Evolutionary conservation across 2,797 vertebrate genomes (phyloP), one percentile per base, ranked within the genome.

Genomic region (Vespertilio murinus): DNA sequence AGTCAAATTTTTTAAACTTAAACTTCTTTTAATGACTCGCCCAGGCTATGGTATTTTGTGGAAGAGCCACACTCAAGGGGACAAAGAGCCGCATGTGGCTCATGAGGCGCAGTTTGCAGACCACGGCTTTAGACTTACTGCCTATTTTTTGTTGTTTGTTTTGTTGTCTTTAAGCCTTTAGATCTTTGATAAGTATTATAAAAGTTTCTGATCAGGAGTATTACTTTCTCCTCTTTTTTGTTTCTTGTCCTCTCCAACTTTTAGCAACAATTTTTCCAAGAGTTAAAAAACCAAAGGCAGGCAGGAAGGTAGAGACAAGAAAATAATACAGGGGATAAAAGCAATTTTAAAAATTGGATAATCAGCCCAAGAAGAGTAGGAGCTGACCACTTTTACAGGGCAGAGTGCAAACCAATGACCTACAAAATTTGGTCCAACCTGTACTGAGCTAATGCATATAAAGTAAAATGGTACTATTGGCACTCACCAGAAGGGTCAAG

Each of bases 381-480:
- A 74, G 30, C 61, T 89, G 71, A 56, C 45, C 38, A 93, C 23
- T 84, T 83, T 95, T 45, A 84, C 0, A 87, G 82, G 38, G 14
- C 35, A 84, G 28, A 40, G 30, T 90, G 47, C 71, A 94, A 95
- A 94, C 54, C 22, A 96, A n/a, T 30, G 64, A 81, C 77, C 71
- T 85, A 96, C 45, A 91, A 73, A 90, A 90, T 78, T 74, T 81
- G 74, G n/a, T 86, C 65, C 79, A 49, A 42, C 22, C 45, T 73
- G 91, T 78, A 81, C n/a, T 49, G 54, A 65, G 42, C 59, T 82
- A 93, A 80, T 45, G 30, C 18, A 52, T 56, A 33, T 49, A 92
- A 88, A 71, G 42, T 47, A 65, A 92, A 92, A 54, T 80, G 77
- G 81, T 25, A 13, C 22, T 64, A 45, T 0, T 67, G 75, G 61